Evolutionary conservation across 2,797 vertebrate species (phyloP).

Genomic region (Gambelia wislizenii): DNA sequence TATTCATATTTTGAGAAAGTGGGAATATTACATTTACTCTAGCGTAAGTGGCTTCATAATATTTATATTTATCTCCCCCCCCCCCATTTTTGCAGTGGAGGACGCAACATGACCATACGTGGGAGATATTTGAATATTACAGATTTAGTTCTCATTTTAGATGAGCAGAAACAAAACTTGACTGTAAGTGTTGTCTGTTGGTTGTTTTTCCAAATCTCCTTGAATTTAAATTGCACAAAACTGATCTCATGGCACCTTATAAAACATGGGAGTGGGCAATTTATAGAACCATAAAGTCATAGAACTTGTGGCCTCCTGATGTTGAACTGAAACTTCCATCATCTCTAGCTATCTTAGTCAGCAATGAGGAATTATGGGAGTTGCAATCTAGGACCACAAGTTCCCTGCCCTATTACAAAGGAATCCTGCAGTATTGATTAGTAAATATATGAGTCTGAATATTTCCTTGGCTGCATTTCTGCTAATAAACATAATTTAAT

Average conservation of each 20-base stretch:
- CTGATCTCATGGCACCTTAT: neutral
- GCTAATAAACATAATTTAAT: neutral
- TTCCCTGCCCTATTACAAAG: neutral
- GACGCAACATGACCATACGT: conserved; percentile 80
- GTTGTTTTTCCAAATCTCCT: neutral
- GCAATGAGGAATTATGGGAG: too few species aligned
- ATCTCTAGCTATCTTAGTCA: too few species aligned
- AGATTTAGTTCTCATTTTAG: conserved; percentile 81
- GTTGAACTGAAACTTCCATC: neutral
- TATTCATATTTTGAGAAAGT: neutral
- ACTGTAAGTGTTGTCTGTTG: conserved; percentile 72
- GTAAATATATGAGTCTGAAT: neutral
- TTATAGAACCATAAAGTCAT: too few species aligned
- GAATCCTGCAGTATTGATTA: neutral
- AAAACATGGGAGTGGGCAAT: too few species aligned
- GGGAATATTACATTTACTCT: neutral
- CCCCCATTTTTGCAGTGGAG: conserved; percentile 79
- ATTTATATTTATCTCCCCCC: neutral
- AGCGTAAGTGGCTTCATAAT: neutral
- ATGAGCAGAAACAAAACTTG: conserved; percentile 71
- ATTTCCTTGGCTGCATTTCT: neutral
- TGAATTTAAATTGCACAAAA: conserved; percentile 2
- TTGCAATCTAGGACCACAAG: too few species aligned
- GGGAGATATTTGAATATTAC: conserved; percentile 86
- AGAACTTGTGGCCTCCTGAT: too few species aligned